A percentile compares a stretch with the other conserved stretches of the same genome.
These are phyloP conservation scores for Sarcophaga subvicina DNA, from an alignment of 2,888 invertebrate genomes.

Conservation along the genomic window DNA sequence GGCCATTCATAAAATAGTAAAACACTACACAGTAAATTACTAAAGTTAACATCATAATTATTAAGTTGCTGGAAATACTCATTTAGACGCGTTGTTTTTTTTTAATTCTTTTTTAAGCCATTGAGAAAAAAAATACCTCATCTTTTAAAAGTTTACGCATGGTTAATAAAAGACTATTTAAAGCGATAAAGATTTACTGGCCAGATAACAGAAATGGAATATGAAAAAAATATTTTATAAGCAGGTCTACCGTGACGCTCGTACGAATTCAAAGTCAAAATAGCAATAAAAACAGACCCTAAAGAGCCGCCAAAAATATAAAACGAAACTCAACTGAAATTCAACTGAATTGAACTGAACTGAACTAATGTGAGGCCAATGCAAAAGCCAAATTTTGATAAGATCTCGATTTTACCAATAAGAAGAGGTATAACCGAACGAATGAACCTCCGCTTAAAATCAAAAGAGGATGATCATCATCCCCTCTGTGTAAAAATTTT, in stretches of 20 bases:
- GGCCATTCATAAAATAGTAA: too few relatives aligned
- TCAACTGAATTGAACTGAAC: constrained; percentile 32
- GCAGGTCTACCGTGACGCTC: constrained; percentile 43
- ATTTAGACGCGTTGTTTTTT: too few relatives aligned
- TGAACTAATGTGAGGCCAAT: not conserved
- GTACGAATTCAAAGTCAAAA: constrained; percentile 9
- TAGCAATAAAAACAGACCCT: constrained; percentile 47
- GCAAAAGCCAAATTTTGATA: constrained; percentile 42
- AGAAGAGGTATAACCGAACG: constrained; percentile 26
- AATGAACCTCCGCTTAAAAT: constrained; percentile 38
- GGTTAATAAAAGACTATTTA: constrained; percentile 49
- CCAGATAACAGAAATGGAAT: constrained; percentile 47
- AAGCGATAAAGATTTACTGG: constrained; percentile 60
- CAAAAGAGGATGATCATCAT: not conserved
- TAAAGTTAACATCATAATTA: too few relatives aligned
- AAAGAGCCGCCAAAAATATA: constrained; percentile 63
- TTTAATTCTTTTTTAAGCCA: too few relatives aligned
- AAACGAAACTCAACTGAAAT: constrained; percentile 34
- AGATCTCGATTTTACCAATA: constrained; percentile 50
- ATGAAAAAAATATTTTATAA: constrained; percentile 27
- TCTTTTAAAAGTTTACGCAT: constrained; percentile 41
- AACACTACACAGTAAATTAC: too few relatives aligned
- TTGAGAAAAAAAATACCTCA: constrained; percentile 28
- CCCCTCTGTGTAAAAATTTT: not conserved
- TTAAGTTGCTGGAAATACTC: too few relatives aligned